Evolutionary conservation across 2,797 vertebrate species (phyloP).

Genomic region (Schizopygopsis malacanthus): DNA sequence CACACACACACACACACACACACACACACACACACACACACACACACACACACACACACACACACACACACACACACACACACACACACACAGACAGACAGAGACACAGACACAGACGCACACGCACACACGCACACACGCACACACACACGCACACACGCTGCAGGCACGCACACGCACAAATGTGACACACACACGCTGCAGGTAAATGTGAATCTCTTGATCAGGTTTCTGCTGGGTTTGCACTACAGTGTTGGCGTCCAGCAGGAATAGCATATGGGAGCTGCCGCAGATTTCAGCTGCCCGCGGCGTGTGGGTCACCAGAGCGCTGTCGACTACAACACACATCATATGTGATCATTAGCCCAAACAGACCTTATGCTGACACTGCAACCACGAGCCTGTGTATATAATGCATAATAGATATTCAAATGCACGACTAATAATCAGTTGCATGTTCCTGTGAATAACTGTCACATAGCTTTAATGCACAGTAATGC

Average conservation of each 20-base stretch:
- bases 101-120: not conserved
- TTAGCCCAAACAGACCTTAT: not conserved
- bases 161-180: not conserved
- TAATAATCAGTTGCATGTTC: not conserved
- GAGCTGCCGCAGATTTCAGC: constrained; percentile 5
- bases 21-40: not conserved
- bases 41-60: too few relatives aligned
- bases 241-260: not conserved
- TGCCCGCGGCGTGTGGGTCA: not conserved
- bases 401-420: not conserved
- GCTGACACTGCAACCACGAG: not conserved
- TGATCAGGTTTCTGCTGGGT: constrained; percentile 11
- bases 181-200: not conserved
- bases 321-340: constrained; percentile 19
- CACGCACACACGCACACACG: too few relatives aligned
- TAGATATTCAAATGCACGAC: not conserved
- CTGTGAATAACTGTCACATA: not conserved
- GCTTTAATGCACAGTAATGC: not conserved
- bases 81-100: not conserved
- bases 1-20: not conserved
- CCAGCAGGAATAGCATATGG: constrained; percentile 49
- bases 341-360: constrained; percentile 36
- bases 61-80: not conserved
- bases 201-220: constrained; percentile 8
- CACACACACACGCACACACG: not conserved